Base-by-base conservation (phyloP, 2,113 vertebrate species). In the Nannospalax galili region DNA sequence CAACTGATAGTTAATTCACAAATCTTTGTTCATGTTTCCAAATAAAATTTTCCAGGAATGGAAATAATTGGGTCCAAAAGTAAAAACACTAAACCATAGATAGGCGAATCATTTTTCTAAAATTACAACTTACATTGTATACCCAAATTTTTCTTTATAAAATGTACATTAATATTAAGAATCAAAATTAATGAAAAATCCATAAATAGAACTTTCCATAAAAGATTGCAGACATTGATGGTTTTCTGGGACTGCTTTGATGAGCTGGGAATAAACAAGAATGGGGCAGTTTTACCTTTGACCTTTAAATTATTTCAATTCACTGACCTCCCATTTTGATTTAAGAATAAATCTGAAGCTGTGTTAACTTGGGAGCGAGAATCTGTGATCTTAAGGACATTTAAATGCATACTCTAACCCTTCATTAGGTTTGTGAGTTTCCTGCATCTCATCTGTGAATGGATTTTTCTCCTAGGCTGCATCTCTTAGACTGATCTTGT, bases 311-410 rank as follows among this genome's bases (percentile, higher is more conserved):
- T 28, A 52, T 30, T 60, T 65, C 35, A 80, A 20, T 64, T 4
- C 40, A 62, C 40, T 52, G 58, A 48, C 35, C 32, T 69, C 20
- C 35, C n/a, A 32, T 60, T 67, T 28, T 67, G 22, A 65, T 12
- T 70, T 69, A n/a, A 86, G 86, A 67, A 81, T 56, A 64, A 69
- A 87, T 82, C 62, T 60, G 56, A 92, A 95, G 82, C 45, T 67
- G 26, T 28, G 7, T 10, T 37, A 78, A 64, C 40, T 69, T 93
- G n/a, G 20, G 6, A 89, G 60, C 20, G 78, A 4, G 2, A 75
- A 32, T 32, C 37, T 67, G 26, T n/a, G 69, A 45, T n/a, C 17
- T 30, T 22, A 40, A n/a, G 11, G 15, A 12, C 20, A 73, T 90
- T 69, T 28, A 93, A 90, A 69, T 78, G 12, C 37, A 7, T 16